A percentile compares a stretch with the other conserved stretches of the same genome.
phyloP scores from a whole-genome alignment of 2,888 invertebrate genomes.

The Fragum fragum region DNA sequence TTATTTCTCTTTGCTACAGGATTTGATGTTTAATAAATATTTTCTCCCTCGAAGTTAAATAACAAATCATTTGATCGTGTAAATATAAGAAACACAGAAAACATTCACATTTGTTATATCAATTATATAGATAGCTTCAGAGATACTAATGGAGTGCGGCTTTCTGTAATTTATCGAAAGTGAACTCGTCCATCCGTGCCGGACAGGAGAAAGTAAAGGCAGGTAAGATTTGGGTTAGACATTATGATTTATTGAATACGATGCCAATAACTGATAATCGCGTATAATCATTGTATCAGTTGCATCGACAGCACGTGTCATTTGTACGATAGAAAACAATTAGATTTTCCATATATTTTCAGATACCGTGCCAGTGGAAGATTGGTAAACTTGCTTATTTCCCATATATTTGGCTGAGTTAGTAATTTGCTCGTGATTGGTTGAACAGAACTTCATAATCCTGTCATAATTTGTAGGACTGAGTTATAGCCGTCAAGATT shows the following conservation, averaged over 20 bases:
- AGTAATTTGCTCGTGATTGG: neutral
- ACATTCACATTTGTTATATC: too few relatives aligned
- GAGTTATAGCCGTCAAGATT: neutral
- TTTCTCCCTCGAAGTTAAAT: too few relatives aligned
- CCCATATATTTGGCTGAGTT: neutral
- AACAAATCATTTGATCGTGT: too few relatives aligned
- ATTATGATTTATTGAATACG: neutral
- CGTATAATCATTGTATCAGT: neutral
- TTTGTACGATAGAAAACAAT: neutral
- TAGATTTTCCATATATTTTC: neutral
- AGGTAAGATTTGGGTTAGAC: neutral
- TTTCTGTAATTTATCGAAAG: neutral
- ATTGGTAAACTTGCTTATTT: neutral
- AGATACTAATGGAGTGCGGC: neutral
- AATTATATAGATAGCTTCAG: too few relatives aligned
- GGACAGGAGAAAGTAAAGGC: neutral
- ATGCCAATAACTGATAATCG: neutral
- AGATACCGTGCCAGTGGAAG: neutral
- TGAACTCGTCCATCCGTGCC: constrained; percentile 3
- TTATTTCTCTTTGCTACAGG: too few relatives aligned
- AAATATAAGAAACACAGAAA: too few relatives aligned
- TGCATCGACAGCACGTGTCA: neutral
- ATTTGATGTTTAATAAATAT: too few relatives aligned
- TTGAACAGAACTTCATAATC: neutral
- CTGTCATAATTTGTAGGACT: neutral